Base-by-base conservation (phyloP, 2,888 invertebrate species). In the Eupithecia tripunctaria region DNA sequence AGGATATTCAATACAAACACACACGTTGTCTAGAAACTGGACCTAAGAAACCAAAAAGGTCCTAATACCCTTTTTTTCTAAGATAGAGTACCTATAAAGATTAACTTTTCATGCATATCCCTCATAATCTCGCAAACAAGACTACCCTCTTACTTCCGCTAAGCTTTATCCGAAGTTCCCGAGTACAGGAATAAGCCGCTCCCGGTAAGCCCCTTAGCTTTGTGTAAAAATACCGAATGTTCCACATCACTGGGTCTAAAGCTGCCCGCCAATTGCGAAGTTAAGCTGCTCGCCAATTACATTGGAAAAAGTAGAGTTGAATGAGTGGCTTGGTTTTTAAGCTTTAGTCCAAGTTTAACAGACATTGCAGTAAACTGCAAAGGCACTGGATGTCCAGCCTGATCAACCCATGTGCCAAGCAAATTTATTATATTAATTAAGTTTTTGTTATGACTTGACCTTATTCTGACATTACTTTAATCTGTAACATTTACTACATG, bases 111-210 rank as follows among this genome's bases (percentile, higher is more conserved):
- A n/a, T 43, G 21, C n/a, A 43, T 12, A 56, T 56, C 47, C 47
- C 21, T 21, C 21, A 5, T 64, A 64, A 73, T 70, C 56, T 62
- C 66, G 63, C 73, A 64, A 72, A 56, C 67, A 73, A 73, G 70
- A 72, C 56, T 43, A 47, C 43, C 72, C 56, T 29, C 62, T 15
- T 59, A 65, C 65, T 51, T 63, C 69, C 60, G 60, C 7, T 18
- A 29, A 60, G 60, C 66, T 67, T 41, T 32, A 67, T 70, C 62
- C 60, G 38, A 64, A 60, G 73, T 59, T 43, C 63, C 41, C 56
- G 70, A 66, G 69, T 43, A 62, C 43, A 43, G 36, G 51, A 51
- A 56, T 56, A 56, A 73, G 67, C 70, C 43, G 63, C 70, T 73
- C 70, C 63, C 12, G 1, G 68, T 72, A 73, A 73, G 69, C 62